Evolutionary conservation across 2,797 vertebrate genomes (phyloP).

Genomic region (Onychomys leucogaster): DNA sequence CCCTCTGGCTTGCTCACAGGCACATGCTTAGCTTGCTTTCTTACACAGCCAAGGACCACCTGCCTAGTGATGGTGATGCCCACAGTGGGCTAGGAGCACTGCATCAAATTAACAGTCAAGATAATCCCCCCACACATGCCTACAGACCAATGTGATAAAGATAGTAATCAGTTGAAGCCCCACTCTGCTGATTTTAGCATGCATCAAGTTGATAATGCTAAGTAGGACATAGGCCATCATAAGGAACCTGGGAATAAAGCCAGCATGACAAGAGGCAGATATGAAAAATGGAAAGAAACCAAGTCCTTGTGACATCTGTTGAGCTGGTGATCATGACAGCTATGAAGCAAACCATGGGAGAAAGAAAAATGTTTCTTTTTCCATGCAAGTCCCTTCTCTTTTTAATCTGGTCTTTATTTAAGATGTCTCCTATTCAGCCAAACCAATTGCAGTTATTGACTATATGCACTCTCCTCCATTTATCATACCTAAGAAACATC

Average conservation of each 20-base stretch:
- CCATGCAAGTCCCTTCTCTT: constrained; percentile 5
- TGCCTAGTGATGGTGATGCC: background rate
- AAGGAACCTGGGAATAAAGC: constrained; percentile 4
- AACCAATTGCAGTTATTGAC: background rate
- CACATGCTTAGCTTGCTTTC: background rate
- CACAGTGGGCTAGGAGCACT: background rate
- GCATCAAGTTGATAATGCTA: background rate
- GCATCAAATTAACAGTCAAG: background rate
- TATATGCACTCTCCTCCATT: background rate
- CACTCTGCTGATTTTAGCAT: background rate
- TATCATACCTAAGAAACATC: constrained; percentile 4
- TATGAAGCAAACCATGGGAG: background rate
- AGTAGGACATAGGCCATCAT: background rate
- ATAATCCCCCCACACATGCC: background rate
- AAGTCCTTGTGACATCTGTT: background rate
- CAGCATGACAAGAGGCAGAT: background rate
- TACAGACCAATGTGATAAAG: background rate
- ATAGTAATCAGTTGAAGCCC: background rate
- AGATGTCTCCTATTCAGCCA: background rate
- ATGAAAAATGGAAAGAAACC: constrained; percentile 31
- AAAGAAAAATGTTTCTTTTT: background rate
- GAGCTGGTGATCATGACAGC: background rate
- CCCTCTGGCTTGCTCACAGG: background rate
- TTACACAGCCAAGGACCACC: background rate
- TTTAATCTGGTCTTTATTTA: background rate